Conservation (phyloP, 2,113 vertebrate species). For the Chloebia gouldiae region DNA sequence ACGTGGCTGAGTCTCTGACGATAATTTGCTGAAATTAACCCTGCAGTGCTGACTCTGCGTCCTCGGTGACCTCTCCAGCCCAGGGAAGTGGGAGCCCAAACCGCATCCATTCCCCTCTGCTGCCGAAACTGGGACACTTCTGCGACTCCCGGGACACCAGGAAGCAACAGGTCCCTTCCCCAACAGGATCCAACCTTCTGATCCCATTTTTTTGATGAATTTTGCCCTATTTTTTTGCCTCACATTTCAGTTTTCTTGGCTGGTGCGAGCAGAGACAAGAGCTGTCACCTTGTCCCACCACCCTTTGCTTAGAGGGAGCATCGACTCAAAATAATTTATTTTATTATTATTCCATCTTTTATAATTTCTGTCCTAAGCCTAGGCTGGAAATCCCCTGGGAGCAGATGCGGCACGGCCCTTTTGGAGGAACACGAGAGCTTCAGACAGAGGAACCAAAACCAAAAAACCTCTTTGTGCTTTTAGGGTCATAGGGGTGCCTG, state of each 20-base stretch:
- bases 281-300: no score
- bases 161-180: no score
- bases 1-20: neutral
- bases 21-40: neutral
- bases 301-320: neutral
- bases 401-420: neutral
- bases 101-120: rapidly evolving
- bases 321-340: rapidly evolving
- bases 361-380: rapidly evolving
- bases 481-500: neutral
- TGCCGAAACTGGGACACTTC: rapidly evolving
- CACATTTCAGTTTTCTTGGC: rapidly evolving
- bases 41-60: rapidly evolving
- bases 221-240: neutral
- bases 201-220: neutral
- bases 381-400: neutral
- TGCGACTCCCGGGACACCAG: rapidly evolving
- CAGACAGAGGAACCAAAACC: neutral
- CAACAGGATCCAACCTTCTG: neutral
- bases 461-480: neutral
- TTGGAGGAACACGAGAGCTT: rapidly evolving
- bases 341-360: neutral
- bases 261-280: no score
- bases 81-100: rapidly evolving
- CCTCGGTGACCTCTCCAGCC: rapidly evolving